Conservation (phyloP, 2,888 invertebrate species). For the Metopia argyrocephala region DNA sequence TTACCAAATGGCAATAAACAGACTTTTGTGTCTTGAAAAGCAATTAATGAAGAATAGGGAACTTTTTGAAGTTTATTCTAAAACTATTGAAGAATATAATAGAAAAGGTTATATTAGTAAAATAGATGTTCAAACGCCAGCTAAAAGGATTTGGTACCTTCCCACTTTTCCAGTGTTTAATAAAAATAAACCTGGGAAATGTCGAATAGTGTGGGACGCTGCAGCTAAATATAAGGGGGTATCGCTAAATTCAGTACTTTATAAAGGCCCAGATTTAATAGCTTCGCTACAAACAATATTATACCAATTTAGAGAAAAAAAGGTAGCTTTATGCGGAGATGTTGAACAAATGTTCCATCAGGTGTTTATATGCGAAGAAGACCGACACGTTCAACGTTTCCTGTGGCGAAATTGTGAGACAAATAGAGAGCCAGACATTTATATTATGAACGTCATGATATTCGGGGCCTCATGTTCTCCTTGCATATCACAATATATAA, state of each 20-base stretch:
- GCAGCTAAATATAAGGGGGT: slow-evolving; percentile 52
- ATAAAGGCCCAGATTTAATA: slow-evolving; percentile 70
- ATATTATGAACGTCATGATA: too few relatives aligned
- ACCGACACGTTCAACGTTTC: slow-evolving; percentile 15
- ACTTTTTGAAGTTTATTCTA: slow-evolving; percentile 1
- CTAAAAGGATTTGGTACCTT: slow-evolving; percentile 65
- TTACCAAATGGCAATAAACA: too few relatives aligned
- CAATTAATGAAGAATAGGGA: slow-evolving; percentile 9
- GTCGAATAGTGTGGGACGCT: too few relatives aligned
- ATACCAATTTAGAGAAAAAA: slow-evolving; percentile 71
- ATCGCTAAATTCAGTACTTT: slow-evolving; percentile 68
- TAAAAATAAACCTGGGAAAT: slow-evolving; percentile 65
- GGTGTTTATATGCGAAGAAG: slow-evolving; percentile 18
- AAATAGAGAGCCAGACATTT: too few relatives aligned
- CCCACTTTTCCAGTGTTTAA: slow-evolving; percentile 67
- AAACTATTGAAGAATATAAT: slow-evolving; percentile 46
- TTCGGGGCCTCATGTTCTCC: slow-evolving; percentile 34
- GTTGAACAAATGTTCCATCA: not conserved
- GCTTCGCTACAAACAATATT: slow-evolving; percentile 66
- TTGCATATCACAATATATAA: slow-evolving; percentile 17
- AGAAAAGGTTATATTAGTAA: slow-evolving; percentile 61
- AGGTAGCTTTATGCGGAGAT: not conserved
- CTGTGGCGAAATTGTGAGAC: too few relatives aligned
- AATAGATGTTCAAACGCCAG: slow-evolving; percentile 45
- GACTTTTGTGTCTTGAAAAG: too few relatives aligned